Percentiles rank a stretch among this genome's conserved stretches.
Conservation (phyloP, 2,888 invertebrate species). For the Hydraecia micacea region DNA sequence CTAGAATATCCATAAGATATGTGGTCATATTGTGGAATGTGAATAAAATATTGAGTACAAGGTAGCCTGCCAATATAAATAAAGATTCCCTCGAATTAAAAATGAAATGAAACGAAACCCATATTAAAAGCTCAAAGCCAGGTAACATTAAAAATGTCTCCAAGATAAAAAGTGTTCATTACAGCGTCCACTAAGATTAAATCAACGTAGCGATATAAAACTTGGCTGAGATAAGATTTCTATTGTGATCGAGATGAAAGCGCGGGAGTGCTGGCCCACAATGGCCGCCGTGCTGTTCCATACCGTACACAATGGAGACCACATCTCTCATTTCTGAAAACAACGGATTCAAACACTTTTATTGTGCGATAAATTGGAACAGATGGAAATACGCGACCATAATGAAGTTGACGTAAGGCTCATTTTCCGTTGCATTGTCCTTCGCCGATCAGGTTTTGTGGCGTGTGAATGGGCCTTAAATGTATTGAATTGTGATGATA, state of each 20-base stretch:
- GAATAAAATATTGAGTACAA: neutral
- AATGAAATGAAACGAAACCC: neutral
- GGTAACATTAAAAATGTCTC: slow-evolving; percentile 40
- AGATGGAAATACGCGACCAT: slow-evolving; percentile 79
- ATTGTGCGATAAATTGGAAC: slow-evolving; percentile 86
- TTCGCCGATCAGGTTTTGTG: slow-evolving; percentile 42
- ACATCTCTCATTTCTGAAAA: slow-evolving; percentile 84
- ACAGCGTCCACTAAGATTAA: slow-evolving; percentile 73
- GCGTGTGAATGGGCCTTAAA: slow-evolving; percentile 53
- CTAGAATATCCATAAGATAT: neutral
- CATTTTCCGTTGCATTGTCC: slow-evolving; percentile 64
- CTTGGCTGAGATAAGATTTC: slow-evolving; percentile 82
- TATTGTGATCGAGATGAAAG: slow-evolving; percentile 83
- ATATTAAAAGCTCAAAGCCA: slow-evolving; percentile 17
- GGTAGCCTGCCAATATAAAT: neutral
- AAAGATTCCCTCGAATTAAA: neutral
- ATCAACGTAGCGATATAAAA: slow-evolving; percentile 79
- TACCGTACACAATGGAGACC: slow-evolving; percentile 81
- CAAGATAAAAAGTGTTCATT: slow-evolving; percentile 63
- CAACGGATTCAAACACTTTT: slow-evolving; percentile 85
- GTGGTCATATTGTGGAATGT: neutral
- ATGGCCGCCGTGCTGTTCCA: slow-evolving; percentile 61
- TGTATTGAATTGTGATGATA: slow-evolving; percentile 61
- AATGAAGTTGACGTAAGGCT: slow-evolving; percentile 71
- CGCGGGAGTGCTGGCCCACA: slow-evolving; percentile 69